Evolutionary conservation across 2,113 vertebrate genomes (phyloP).

Genomic region (Tursiops truncatus): DNA sequence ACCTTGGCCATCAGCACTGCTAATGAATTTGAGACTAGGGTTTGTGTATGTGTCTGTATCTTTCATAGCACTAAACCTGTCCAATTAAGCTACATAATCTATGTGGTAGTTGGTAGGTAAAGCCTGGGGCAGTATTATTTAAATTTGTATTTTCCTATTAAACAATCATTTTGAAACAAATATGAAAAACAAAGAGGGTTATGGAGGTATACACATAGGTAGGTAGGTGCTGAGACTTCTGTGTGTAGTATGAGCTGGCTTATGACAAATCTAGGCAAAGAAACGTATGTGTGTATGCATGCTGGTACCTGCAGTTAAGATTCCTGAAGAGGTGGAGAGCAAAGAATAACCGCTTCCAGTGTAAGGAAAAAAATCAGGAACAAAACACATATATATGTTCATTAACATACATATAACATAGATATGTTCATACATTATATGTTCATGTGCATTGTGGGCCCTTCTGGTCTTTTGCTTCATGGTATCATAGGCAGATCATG

Average conservation of each 20-base stretch:
- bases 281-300: neutral
- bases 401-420: no score
- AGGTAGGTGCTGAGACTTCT: neutral
- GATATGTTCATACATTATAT: no score
- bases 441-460: neutral
- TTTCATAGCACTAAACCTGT: neutral
- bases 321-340: neutral
- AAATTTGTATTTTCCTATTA: neutral
- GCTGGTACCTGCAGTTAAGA: neutral
- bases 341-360: neutral
- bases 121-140: neutral
- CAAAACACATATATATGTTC: neutral
- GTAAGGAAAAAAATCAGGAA: neutral
- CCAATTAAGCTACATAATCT: neutral
- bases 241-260: neutral
- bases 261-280: neutral
- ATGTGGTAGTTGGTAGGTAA: neutral
- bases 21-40: neutral
- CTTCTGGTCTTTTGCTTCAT: neutral
- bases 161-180: neutral
- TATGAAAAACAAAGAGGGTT: neutral
- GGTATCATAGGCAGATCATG: neutral
- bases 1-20: neutral
- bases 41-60: no score
- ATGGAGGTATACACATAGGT: accelerated